These are phyloP conservation scores for Struthio camelus DNA, from an alignment of 2,113 vertebrate species.

Conservation along the genomic window DNA sequence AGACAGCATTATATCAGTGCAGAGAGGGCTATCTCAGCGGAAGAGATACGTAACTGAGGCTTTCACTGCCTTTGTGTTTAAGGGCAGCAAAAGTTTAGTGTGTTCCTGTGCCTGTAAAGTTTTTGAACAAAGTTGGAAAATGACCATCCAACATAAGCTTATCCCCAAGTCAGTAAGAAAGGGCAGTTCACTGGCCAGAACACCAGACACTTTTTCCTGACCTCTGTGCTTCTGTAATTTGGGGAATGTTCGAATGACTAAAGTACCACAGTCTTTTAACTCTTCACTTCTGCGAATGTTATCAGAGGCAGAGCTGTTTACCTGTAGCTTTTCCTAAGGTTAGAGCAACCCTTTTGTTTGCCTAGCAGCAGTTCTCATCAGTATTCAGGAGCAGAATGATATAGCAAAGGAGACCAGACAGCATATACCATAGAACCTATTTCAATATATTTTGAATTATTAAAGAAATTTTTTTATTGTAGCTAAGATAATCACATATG, in stretches of 20 bases:
- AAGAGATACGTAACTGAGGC: neutral
- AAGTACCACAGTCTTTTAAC: neutral
- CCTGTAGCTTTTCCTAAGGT: neutral
- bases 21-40: neutral
- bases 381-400: neutral
- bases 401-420: neutral
- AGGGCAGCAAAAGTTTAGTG: neutral
- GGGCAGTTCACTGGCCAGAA: neutral
- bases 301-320: neutral
- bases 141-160: neutral
- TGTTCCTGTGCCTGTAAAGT: neutral
- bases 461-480: slow-evolving; percentile 22
- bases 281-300: neutral
- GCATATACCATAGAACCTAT: neutral
- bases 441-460: neutral
- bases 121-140: neutral
- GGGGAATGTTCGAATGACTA: neutral
- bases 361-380: neutral
- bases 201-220: neutral
- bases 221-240: neutral
- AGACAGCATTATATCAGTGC: neutral
- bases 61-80: neutral
- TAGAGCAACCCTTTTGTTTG: neutral
- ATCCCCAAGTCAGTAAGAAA: neutral
- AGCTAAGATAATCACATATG: neutral